Percentiles rank a stretch among this genome's conserved stretches.
phyloP scores from a whole-genome alignment of 2,113 vertebrate genomes.

The Mormyrus iriodes region DNA sequence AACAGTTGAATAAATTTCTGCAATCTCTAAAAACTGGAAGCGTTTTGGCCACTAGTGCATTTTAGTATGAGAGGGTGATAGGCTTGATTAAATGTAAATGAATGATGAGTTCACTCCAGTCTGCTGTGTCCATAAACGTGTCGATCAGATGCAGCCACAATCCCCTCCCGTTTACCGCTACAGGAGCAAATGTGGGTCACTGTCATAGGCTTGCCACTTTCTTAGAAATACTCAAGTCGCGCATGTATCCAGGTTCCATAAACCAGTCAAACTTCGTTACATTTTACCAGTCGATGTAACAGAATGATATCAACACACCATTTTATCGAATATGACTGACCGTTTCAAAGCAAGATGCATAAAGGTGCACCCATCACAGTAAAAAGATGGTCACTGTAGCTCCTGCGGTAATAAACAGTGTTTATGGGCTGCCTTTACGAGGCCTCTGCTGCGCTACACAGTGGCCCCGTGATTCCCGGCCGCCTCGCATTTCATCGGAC shows the following conservation, averaged over 20 bases:
- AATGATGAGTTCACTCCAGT: conserved; percentile 26
- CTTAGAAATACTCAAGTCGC: neutral
- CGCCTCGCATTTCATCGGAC: neutral
- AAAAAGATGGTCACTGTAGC: neutral
- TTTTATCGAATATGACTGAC: neutral
- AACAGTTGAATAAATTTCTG: too few relatives aligned
- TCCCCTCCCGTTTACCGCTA: conserved; percentile 13
- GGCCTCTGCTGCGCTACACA: neutral
- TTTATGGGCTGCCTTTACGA: neutral
- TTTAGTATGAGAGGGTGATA: neutral
- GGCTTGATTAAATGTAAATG: conserved; percentile 49
- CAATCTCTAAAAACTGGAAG: too few relatives aligned
- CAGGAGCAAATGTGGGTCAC: neutral
- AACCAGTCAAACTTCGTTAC: neutral
- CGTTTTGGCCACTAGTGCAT: too few relatives aligned
- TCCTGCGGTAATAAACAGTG: neutral
- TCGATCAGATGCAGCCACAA: conserved; percentile 23
- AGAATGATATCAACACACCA: neutral
- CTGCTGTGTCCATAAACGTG: conserved; percentile 26
- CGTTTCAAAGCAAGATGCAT: neutral
- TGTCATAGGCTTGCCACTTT: neutral
- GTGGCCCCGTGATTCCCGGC: neutral
- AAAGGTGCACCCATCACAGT: neutral
- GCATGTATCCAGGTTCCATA: neutral
- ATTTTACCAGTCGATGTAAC: neutral